Base-by-base conservation (phyloP, 2,113 vertebrate genomes). In the Pachyramphus minor region DNA sequence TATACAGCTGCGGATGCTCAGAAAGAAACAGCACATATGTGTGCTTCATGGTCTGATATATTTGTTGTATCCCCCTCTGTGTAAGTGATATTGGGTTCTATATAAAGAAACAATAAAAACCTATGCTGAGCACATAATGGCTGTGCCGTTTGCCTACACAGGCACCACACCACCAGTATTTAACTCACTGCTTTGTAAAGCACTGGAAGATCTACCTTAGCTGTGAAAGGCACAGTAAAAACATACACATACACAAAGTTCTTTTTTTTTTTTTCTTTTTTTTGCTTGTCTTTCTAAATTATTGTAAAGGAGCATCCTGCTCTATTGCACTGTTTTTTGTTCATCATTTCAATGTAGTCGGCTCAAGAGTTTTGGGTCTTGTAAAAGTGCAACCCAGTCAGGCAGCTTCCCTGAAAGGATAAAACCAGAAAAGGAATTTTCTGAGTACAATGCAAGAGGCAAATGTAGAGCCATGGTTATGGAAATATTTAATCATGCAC, bases 1-100 rank as follows among this genome's bases (percentile, higher is more conserved):
- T 97, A 91, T 95, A 91, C 89, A 93, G 96, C 90, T 93, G 96
- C 1, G 89, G 69, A 95, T 83, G 66, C 91, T 95, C 75, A 55
- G 88, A 93, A 86, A 93, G 90, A 92, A 97, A 77, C 56, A 87
- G 90, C 92, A 85, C 89, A 96, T 73, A 67, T 64, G 83, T 63
- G 63, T 39, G 95, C 93, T 92, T 96, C 78, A 39, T 93, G 68
- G 94, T 53, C 94, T 73, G 94, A 94, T 90, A 87, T 82, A 67
- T 89, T 71, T 89, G 79, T 58, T 95, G 81, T 71, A 89, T 93
- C 94, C 91, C 89, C 71, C 87, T 71, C 87, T 94, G 75, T 76
- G 82, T 94, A 91, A 96, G 89, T 63, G 92, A 88, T 89, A 91
- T 93, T 92, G 47, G 35, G 84, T 89, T 96, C 93, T 93, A 62